Base-by-base conservation (phyloP, 2,888 invertebrate species). In the Poecilus cupreus region DNA sequence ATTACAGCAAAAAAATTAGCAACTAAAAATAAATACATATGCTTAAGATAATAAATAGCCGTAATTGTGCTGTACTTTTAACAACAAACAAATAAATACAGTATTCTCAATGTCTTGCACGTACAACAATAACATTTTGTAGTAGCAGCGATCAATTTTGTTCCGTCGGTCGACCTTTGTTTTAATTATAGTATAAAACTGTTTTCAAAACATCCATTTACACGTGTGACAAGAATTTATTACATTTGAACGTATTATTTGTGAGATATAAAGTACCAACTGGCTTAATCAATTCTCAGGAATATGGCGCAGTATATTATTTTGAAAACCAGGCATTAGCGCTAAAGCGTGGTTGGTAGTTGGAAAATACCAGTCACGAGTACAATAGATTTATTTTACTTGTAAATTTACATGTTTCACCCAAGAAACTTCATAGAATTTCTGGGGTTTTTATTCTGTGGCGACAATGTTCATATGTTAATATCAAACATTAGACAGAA, bases 241-340 rank as follows among this genome's bases (percentile, higher is more conserved):
- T 57, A 39, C 80, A 72, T 72, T 57, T 54, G 24, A 80, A 80
- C 80, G 57, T 72, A 80, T 80, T 80, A 80, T 80, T 80, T 80
- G 80, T 80, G 39, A 13, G 51, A 79, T 79, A 70, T 70, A 79
- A 79, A 79, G 70, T 79, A 70, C 37, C 20, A n/a, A 26, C 39
- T 49, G 68, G 72, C 13, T 70, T 18, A 80, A 80, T 80, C 54
- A 80, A 80, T 80, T 79, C 79, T 51, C 37, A 20, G 51, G 80
- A 80, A 79, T 70, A 70, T 64, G 37, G 22, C 39, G 70, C 57
- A 18, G 80, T 80, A 72, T 72, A 80, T 80, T 80, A 72, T 72
- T 26, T 22, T 72, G 80, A 80, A 80, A 80, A 80, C 72, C 72
- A 43, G 26, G 51, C 70, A 79, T 79, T 79, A 79, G 20, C 32